Conservation (phyloP, 37 sponge, comb jelly and placozoan genomes). For the Halichondria panicea region DNA sequence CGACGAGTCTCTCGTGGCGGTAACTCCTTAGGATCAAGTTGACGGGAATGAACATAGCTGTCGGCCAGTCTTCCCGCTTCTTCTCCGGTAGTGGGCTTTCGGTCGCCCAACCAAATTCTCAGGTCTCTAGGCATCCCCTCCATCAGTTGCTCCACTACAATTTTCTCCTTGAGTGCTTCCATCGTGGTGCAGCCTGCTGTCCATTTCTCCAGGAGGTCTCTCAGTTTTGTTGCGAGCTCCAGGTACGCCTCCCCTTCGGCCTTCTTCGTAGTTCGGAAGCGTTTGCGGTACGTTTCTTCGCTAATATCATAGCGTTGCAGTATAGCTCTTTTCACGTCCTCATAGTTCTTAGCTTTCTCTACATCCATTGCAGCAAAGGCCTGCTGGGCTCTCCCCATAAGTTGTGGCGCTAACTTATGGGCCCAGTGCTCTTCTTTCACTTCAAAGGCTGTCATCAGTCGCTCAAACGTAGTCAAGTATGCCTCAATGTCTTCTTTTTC, state of each 20-base stretch:
- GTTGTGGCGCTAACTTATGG: conserved; percentile 9
- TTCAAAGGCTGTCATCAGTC: neutral
- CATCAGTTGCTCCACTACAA: conserved; percentile 18
- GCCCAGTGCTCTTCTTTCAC: neutral
- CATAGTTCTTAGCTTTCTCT: conserved; percentile 2
- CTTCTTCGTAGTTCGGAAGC: conserved; percentile 9
- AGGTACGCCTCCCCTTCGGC: conserved; percentile 33
- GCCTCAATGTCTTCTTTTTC: conserved; percentile 26
- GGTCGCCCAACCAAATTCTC: conserved; percentile 24
- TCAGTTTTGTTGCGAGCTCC: conserved; percentile 25
- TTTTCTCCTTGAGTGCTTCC: conserved; percentile 18
- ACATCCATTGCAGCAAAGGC: conserved; percentile 15
- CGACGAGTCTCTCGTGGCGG: too few species aligned
- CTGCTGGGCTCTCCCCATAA: conserved; percentile 23
- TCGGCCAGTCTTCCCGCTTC: conserved; percentile 20
- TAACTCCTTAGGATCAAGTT: too few species aligned
- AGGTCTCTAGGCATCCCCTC: conserved; percentile 16
- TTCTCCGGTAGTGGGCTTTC: conserved; percentile 21
- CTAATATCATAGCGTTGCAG: conserved; percentile 18
- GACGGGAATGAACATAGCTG: conserved; percentile 1
- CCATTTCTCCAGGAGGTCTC: conserved; percentile 29
- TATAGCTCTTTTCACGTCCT: conserved; percentile 19
- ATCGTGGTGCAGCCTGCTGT: conserved; percentile 2
- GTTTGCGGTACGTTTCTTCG: conserved; percentile 31
- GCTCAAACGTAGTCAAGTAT: conserved; percentile 10